Conservation (phyloP, 2,113 vertebrate genomes). For the Anguilla rostrata region DNA sequence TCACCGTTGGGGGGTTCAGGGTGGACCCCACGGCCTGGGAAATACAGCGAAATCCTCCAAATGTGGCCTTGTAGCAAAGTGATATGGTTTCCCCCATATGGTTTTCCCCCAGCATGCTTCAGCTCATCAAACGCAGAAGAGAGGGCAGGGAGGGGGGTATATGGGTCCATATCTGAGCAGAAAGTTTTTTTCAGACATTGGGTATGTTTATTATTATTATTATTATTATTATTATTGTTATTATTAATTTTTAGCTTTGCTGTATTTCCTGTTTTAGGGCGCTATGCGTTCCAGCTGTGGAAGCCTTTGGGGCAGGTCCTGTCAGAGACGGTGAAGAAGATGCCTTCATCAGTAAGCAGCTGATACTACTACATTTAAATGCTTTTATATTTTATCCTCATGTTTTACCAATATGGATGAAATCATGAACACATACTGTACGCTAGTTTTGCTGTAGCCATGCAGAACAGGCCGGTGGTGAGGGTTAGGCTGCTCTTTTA, state of each 20-base stretch:
- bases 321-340: constrained; percentile 72
- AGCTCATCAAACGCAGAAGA: constrained; percentile 8
- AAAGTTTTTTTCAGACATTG: neutral
- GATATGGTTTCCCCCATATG: constrained; percentile 30
- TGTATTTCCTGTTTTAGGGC: constrained; percentile 66
- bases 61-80: constrained; percentile 27
- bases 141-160: neutral
- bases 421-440: neutral
- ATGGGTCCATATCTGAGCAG: constrained; percentile 8
- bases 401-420: neutral
- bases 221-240: too few relatives aligned
- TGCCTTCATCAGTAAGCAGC: constrained; percentile 24
- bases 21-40: constrained; percentile 27
- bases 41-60: constrained; percentile 29
- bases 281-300: constrained; percentile 83
- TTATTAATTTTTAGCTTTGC: neutral
- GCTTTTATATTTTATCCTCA: neutral
- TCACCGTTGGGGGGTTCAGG: constrained; percentile 28
- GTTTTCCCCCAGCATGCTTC: constrained; percentile 31
- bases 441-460: too few relatives aligned
- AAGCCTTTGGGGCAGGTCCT: constrained; percentile 85
- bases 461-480: neutral
- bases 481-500: neutral
- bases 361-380: neutral
- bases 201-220: neutral